These are phyloP conservation scores for Threskiornis aethiopicus DNA, from an alignment of 2,797 vertebrate species.

Conservation along the genomic window DNA sequence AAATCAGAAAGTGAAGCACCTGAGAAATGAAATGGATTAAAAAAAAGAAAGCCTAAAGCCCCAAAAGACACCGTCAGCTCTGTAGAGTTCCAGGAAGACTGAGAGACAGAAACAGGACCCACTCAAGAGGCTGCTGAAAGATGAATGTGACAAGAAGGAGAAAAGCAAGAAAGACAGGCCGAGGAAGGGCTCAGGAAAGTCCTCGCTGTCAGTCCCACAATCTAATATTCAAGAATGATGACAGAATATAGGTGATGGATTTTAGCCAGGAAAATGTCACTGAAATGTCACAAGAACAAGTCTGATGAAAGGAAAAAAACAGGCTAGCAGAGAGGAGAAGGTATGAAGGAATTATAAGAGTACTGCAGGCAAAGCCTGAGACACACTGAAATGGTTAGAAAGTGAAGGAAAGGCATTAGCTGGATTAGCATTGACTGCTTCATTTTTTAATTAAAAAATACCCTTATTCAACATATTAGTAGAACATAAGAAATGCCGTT, in stretches of 20 bases:
- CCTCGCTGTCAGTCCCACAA: neutral
- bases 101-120: neutral
- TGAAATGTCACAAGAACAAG: slow-evolving; percentile 15
- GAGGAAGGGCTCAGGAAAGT: neutral
- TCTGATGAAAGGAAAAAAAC: neutral
- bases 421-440: neutral
- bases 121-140: neutral
- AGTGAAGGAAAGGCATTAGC: neutral
- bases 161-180: neutral
- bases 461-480: neutral
- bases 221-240: neutral
- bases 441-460: slow-evolving; percentile 26
- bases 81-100: neutral
- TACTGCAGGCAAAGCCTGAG: neutral
- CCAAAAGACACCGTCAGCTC: neutral
- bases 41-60: neutral
- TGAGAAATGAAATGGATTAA: neutral
- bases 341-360: neutral
- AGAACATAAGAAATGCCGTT: slow-evolving; percentile 1
- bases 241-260: slow-evolving; percentile 33
- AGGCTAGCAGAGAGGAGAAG: neutral
- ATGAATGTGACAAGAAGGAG: neutral
- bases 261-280: slow-evolving; percentile 39
- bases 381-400: neutral
- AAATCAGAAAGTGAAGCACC: neutral